Base-by-base conservation (phyloP, 2,888 invertebrate species). In the Spatulosminthurus flaviceps region DNA sequence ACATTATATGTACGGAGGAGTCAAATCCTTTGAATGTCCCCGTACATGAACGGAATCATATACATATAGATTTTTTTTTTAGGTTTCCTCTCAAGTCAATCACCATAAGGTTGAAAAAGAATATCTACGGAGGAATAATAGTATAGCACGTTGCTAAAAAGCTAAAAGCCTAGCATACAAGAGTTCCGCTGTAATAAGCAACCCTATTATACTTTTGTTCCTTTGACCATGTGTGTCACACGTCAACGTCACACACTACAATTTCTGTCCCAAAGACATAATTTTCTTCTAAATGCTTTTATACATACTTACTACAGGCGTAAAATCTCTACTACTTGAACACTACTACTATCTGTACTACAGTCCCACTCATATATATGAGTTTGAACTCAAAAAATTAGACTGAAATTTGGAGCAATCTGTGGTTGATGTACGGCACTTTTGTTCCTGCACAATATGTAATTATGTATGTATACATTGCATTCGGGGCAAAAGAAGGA, bases 281-380 rank as follows among this genome's bases (percentile, higher is more conserved):
- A 64, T 64, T 64, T 64, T 64, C 24, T 64, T 22, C 64, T 64
- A 64, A 64, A n/a, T n/a, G n/a, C n/a, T n/a, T n/a, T n/a, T n/a
- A 22, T 13, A 64, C 64, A 64, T 24, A 64, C 22, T 11, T n/a
- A 64, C 2, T 9, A 22, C n/a, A n/a, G n/a, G n/a, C n/a, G n/a
- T n/a, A 13, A 11, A 24, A 24, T 22, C 11, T 5, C 5, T 22
- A 2, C 26, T 2, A 64, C 64, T 64, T 64, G 64, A n/a, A n/a
- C n/a, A n/a, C n/a, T n/a, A n/a, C n/a, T n/a, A n/a, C n/a, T n/a
- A n/a, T n/a, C n/a, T n/a, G n/a, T n/a, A n/a, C n/a, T n/a, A n/a
- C n/a, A n/a, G n/a, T n/a, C n/a, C n/a, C n/a, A n/a, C n/a, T n/a
- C n/a, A n/a, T n/a, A n/a, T n/a, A n/a, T n/a, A n/a, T n/a, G n/a